phyloP scores from a whole-genome alignment of 2,797 vertebrate species.

The Manis crassicaudata region DNA sequence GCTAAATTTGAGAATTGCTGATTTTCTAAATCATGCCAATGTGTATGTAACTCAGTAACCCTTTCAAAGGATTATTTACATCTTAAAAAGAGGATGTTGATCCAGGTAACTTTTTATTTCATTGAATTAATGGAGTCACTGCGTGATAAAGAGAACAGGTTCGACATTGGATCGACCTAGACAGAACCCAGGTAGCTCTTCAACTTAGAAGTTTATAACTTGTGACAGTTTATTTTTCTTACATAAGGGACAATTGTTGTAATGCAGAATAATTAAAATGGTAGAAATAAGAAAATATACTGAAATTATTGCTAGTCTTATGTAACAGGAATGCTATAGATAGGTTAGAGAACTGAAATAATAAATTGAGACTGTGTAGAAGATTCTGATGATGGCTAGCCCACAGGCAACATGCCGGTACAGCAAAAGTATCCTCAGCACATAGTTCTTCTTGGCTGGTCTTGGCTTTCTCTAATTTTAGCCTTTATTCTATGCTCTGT shows the following conservation, averaged over 20 bases:
- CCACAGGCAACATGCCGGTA: accelerated
- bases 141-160: neutral
- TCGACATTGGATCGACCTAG: neutral
- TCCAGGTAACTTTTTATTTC: neutral
- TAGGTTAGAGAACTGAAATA: neutral
- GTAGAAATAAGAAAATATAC: neutral
- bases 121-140: neutral
- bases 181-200: neutral
- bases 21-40: neutral
- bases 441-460: neutral
- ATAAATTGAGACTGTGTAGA: neutral
- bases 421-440: accelerated
- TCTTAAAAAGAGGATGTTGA: neutral
- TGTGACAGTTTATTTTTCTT: neutral
- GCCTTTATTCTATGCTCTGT: neutral
- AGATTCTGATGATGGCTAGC: neutral
- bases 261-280: neutral
- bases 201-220: neutral
- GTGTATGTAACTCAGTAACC: neutral
- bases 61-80: neutral
- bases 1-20: neutral
- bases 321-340: neutral
- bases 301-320: neutral
- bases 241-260: neutral
- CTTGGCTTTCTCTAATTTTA: neutral